phyloP scores from a whole-genome alignment of 2,888 invertebrate genomes.

The Deroplatys truncata region DNA sequence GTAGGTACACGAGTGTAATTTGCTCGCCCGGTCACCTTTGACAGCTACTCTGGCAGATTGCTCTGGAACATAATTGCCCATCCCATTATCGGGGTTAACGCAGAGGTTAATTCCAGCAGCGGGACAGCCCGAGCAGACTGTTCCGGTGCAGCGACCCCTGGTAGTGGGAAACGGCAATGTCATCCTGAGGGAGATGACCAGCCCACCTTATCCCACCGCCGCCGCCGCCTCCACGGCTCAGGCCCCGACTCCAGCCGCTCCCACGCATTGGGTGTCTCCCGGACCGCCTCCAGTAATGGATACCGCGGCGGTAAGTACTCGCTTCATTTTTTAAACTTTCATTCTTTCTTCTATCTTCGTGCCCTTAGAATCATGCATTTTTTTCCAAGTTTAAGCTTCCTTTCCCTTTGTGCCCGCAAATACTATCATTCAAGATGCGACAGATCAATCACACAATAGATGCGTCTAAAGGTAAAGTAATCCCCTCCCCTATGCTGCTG shows the following conservation, averaged over 20 bases:
- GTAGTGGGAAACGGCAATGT: constrained; percentile 29
- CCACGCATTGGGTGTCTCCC: constrained; percentile 23
- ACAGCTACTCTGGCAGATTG: neutral
- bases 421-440: too few relatives aligned
- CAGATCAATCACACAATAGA: too few relatives aligned
- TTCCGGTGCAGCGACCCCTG: constrained; percentile 18
- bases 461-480: too few relatives aligned
- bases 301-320: constrained; percentile 15
- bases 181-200: constrained; percentile 28
- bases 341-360: neutral
- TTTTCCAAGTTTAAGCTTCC: too few relatives aligned
- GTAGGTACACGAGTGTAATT: neutral
- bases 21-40: neutral
- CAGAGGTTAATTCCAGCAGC: neutral
- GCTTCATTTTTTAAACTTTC: neutral
- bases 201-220: constrained; percentile 10
- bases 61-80: neutral
- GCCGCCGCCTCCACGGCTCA: neutral
- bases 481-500: too few relatives aligned
- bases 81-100: constrained; percentile 5
- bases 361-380: too few relatives aligned
- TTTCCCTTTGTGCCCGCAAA: too few relatives aligned
- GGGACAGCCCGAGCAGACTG: constrained; percentile 5
- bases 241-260: constrained; percentile 5
- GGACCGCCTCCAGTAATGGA: constrained; percentile 22